A percentile compares a stretch with the other conserved stretches of the same genome.
phyloP scores from a whole-genome alignment of 2,113 vertebrate species.

The Lonchura striata region DNA sequence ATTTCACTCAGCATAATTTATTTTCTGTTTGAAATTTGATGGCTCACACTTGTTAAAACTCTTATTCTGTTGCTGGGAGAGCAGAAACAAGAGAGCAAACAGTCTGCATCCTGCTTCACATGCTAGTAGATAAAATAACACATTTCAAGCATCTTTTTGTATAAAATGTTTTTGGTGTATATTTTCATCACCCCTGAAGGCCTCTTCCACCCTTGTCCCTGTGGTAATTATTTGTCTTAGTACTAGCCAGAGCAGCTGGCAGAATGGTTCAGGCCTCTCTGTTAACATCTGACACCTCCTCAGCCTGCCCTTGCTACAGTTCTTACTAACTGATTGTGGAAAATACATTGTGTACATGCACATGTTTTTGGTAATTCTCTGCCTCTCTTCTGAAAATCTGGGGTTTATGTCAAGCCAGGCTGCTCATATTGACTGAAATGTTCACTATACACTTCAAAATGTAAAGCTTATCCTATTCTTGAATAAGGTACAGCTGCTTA shows the following conservation, averaged over 20 bases:
- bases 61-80: not conserved
- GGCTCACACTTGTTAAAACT: not conserved
- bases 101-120: not conserved
- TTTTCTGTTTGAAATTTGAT: not conserved
- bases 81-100: not conserved
- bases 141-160: not conserved
- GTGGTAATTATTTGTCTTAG: not conserved
- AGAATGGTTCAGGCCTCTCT: not conserved
- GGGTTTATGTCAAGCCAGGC: not conserved
- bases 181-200: not conserved
- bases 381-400: not conserved
- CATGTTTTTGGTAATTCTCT: not conserved
- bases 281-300: not conserved
- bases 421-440: not conserved
- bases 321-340: not conserved
- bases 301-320: not conserved
- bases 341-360: fast-evolving
- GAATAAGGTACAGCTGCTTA: not conserved
- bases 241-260: not conserved
- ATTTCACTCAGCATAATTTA: not conserved
- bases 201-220: not conserved
- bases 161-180: not conserved
- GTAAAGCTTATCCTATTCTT: not conserved
- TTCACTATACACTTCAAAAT: not conserved
- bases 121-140: not conserved